Percentiles rank a stretch among this genome's conserved stretches.
Evolutionary conservation across 1,140 invertebrate genomes (phyloP).

Genomic region (Macrobrachium rosenbergii): DNA sequence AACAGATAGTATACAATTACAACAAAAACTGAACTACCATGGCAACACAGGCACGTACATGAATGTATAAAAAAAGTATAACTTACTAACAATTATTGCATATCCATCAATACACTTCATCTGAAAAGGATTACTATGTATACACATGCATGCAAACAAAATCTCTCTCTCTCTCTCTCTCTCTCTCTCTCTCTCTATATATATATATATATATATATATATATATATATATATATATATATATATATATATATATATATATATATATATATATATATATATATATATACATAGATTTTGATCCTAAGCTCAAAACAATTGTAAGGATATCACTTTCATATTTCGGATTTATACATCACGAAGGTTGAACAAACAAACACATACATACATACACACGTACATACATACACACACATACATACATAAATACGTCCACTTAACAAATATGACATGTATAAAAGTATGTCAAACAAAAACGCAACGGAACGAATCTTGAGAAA

Average conservation of each 20-base stretch:
- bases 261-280: slow-evolving; percentile 13
- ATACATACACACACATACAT: slow-evolving; percentile 1
- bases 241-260: slow-evolving; percentile 5
- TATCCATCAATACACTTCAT: too few relatives aligned
- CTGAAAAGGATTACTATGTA: too few relatives aligned
- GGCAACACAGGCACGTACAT: too few relatives aligned
- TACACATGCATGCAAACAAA: too few relatives aligned
- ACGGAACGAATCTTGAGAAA: neutral
- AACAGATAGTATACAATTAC: too few relatives aligned
- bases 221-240: neutral
- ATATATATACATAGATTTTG: neutral
- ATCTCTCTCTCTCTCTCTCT: too few relatives aligned
- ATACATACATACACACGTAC: neutral
- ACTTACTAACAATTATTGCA: too few relatives aligned
- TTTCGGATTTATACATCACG: too few relatives aligned
- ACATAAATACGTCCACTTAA: neutral
- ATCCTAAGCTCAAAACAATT: neutral
- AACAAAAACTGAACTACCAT: too few relatives aligned
- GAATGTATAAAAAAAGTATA: too few relatives aligned
- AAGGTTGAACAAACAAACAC: neutral
- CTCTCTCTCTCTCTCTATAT: neutral
- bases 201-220: neutral
- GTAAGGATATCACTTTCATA: too few relatives aligned
- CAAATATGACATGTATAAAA: neutral
- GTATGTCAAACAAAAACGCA: neutral